phyloP scores from a whole-genome alignment of 2,797 vertebrate genomes.

The Oophaga sylvatica region DNA sequence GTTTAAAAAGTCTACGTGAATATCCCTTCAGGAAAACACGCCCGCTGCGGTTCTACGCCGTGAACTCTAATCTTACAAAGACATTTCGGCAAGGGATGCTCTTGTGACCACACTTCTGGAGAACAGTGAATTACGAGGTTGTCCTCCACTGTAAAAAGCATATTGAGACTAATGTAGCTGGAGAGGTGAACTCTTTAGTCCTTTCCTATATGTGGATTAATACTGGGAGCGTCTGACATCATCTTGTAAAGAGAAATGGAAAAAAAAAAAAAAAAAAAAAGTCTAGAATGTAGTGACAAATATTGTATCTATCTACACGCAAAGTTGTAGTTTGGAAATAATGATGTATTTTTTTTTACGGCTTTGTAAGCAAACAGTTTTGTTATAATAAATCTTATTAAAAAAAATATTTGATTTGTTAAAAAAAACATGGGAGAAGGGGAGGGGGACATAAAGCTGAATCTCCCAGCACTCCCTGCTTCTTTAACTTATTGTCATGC shows the following conservation, averaged over 20 bases:
- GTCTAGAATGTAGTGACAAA: constrained; percentile 79
- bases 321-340: constrained; percentile 86
- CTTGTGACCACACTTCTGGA: neutral
- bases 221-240: constrained; percentile 72
- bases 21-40: constrained; percentile 69
- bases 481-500: neutral
- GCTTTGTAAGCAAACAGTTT: constrained; percentile 80
- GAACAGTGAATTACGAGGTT: neutral
- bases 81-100: neutral
- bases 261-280: constrained; percentile 55
- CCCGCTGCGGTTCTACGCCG: constrained; percentile 54
- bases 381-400: constrained; percentile 85
- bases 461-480: neutral
- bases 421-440: neutral
- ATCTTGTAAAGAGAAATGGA: constrained; percentile 81
- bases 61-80: neutral
- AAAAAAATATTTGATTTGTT: constrained; percentile 60
- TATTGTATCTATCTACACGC: constrained; percentile 79
- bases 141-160: neutral
- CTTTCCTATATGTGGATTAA: constrained; percentile 68
- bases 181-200: neutral
- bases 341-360: constrained; percentile 81
- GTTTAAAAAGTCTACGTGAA: constrained; percentile 92
- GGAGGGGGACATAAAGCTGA: neutral
- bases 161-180: neutral